A percentile compares a stretch with the other conserved stretches of the same genome.
These are phyloP conservation scores for Misgurnus anguillicaudatus DNA, from an alignment of 2,113 vertebrate species.

Conservation along the genomic window DNA sequence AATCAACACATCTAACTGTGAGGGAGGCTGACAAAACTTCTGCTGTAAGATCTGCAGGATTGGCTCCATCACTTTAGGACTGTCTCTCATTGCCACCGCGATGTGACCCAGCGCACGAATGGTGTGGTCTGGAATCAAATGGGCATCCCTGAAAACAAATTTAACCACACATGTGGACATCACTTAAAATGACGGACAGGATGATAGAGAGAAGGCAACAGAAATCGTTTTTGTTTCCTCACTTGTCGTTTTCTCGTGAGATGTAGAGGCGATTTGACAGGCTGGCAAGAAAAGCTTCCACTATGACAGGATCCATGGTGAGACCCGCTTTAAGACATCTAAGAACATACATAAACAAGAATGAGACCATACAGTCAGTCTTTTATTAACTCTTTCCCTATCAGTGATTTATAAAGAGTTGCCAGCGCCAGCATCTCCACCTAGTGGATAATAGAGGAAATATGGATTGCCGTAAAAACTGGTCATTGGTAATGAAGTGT, in stretches of 20 bases:
- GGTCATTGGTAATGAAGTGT: too few species aligned
- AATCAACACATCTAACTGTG: constrained; percentile 91
- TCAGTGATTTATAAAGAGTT: too few species aligned
- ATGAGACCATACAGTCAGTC: neutral
- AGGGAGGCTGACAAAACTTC: constrained; percentile 95
- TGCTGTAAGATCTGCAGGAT: constrained; percentile 97
- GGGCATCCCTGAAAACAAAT: constrained; percentile 81
- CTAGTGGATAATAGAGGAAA: too few species aligned
- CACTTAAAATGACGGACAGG: neutral
- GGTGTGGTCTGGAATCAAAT: constrained; percentile 95
- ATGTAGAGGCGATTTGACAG: constrained; percentile 97
- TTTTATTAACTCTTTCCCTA: too few species aligned
- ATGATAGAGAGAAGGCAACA: neutral
- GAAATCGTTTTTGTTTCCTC: constrained; percentile 50
- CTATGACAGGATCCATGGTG: constrained; percentile 89
- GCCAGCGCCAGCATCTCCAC: too few species aligned
- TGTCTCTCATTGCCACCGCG: constrained; percentile 91
- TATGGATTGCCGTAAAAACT: too few species aligned
- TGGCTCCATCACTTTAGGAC: constrained; percentile 93
- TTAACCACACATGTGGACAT: neutral
- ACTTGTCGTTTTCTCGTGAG: constrained; percentile 98
- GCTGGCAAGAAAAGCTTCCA: constrained; percentile 94
- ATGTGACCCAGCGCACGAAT: constrained; percentile 94
- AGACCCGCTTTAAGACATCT: constrained; percentile 93
- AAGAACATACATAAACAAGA: neutral